Evolutionary conservation across 2,888 invertebrate genomes (phyloP).

Genomic region (Eledone cirrhosa): DNA sequence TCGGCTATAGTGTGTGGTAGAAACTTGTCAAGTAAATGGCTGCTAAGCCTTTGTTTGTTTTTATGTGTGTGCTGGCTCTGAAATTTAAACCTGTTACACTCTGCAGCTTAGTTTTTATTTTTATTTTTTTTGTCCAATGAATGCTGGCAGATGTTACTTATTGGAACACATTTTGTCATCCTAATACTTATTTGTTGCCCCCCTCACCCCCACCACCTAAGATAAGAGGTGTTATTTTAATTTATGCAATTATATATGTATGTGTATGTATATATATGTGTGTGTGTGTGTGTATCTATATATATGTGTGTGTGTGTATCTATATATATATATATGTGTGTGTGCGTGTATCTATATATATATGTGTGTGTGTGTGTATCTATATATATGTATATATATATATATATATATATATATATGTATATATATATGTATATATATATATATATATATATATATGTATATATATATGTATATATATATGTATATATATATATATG

Average conservation of each 20-base stretch:
- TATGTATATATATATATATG: not conserved
- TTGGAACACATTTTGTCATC: no score
- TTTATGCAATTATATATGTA: not conserved
- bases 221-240: no score
- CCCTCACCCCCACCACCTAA: no score
- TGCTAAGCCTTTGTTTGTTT: no score
- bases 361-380: not conserved
- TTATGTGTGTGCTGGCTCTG: no score
- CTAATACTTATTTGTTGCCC: no score
- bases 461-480: not conserved
- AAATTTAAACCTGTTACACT: no score
- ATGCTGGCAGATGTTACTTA: no score
- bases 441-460: conserved; percentile 5
- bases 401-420: not conserved
- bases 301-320: not conserved
- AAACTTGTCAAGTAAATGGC: no score
- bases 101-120: no score
- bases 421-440: not conserved
- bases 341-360: not conserved
- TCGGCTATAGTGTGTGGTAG: no score
- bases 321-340: not conserved
- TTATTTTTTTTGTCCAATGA: no score
- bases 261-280: not conserved
- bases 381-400: not conserved
- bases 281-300: not conserved